Conservation (phyloP, 2,113 vertebrate species). For the Labeo rohita region DNA sequence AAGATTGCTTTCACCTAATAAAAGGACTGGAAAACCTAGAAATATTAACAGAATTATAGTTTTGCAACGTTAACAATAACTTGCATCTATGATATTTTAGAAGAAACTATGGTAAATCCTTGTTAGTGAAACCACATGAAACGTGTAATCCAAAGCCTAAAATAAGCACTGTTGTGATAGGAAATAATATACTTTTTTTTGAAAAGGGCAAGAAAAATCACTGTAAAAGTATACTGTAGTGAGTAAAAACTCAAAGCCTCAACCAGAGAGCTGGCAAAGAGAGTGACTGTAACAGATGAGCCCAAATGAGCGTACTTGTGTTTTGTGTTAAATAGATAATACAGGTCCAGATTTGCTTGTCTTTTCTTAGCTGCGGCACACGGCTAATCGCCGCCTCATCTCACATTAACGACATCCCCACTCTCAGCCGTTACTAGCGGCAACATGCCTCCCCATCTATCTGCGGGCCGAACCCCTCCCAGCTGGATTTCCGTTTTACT, state of each 20-base stretch:
- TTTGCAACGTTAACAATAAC: no score
- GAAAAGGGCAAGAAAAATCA: neutral
- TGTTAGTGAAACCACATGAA: neutral
- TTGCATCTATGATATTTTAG: no score
- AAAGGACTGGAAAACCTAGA: no score
- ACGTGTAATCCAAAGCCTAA: neutral
- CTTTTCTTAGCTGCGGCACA: slow-evolving; percentile 29
- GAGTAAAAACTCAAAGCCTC: neutral
- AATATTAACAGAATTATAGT: no score
- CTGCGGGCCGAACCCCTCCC: slow-evolving; percentile 32
- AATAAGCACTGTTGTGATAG: neutral
- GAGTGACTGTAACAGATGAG: neutral
- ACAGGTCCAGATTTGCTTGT: slow-evolving; percentile 18
- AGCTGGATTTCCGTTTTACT: slow-evolving; percentile 54
- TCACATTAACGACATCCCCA: slow-evolving; percentile 27
- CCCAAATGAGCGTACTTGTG: neutral
- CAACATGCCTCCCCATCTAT: slow-evolving; percentile 23
- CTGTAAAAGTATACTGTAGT: neutral
- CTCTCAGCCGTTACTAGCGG: slow-evolving; percentile 9
- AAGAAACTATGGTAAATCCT: no score
- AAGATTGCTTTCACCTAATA: no score
- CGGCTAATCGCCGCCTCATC: slow-evolving; percentile 5
- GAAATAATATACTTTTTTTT: neutral
- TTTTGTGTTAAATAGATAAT: slow-evolving; percentile 31
- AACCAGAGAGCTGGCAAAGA: neutral